Evolutionary conservation across 2,797 vertebrate genomes (phyloP), one percentile per base, ranked within the genome.

Genomic region (Halcyon smyrnensis): DNA sequence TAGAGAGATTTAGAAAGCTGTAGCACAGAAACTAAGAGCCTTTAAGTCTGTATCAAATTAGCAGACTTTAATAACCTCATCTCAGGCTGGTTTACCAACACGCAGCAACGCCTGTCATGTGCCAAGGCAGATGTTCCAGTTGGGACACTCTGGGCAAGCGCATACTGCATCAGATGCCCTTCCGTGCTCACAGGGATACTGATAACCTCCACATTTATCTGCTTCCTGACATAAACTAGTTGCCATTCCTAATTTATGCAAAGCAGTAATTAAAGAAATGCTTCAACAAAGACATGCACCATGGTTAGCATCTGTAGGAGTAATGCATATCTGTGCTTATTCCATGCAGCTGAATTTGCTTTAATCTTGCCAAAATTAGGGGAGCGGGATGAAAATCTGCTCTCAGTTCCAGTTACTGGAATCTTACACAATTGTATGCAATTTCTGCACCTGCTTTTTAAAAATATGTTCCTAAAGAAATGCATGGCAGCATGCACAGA

Each of bases 401-500:
- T 64, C 56, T 46, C 3, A 6, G 23, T 88, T 82, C 7, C 32
- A 60, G 20, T 39, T 63, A 50, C 5, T 41, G 56, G 54, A 56
- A 69, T 74, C 86, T 59, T 79, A 45, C 64, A 54, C 7, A 24
- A 48, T 48, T 48, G 23, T 27, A 12, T 82, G 7, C 6, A 43
- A 41, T 70, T 85, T 68, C 57, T 80, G 37, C 60, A 64, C 12
- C 3, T 39, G 32, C 7, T 70, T 77, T 77, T 82, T 57, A 2
- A 39, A 88, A 84, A 77, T 1, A 3, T 25, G 6, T 59, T 9
- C 16, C 46, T 56, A 32, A 84, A 87, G 28, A 89, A 84, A 53
- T 9, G 9, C 21, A 28, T 15, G 6, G 9, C 45, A 46, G 8
- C 1, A 1, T 0, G 1, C 17, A 36, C 21, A 7, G 2, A 1